Evolutionary conservation across 2,888 invertebrate genomes (phyloP), one percentile per base, ranked within the genome.

Genomic region (Uloborus plumipes): DNA sequence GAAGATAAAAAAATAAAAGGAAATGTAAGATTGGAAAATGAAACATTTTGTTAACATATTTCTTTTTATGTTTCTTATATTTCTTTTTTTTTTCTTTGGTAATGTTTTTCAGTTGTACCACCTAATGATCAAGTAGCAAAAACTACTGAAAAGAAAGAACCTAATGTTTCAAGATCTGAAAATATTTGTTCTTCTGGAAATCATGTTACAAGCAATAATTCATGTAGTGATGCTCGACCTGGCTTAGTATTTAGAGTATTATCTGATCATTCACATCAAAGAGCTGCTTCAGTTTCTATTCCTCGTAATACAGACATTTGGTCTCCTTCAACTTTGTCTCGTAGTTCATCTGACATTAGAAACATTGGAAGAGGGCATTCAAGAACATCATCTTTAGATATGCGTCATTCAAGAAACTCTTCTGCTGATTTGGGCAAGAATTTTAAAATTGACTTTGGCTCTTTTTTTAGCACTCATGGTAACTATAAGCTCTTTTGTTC

Each of bases 231-330:
- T 61, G 85, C 87, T 18, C 86, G 88, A 49, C 89, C 89, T 18
- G 89, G 89, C 3, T 88, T 89, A 15, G 89, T 89, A 71, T 87
- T 89, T n/a, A 87, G 89, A 80, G 87, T 89, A 16, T 49, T 71
- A 65, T 70, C 75, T 7, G 86, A 86, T 47, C 70, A 66, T 64
- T 61, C 69, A 20, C 76, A 71, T 26, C 79, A 78, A 62, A 74
- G 72, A 59, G 61, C 76, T 26, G 58, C 74, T 18, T 75, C 85
- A 16, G 73, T 65, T 47, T 76, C 86, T 64, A 94, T 94, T 89
- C 94, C 95, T 0, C 91, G 95, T 85, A 95, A 95, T 89, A 94
- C 95, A 0, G 95, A 95, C 88, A 91, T 95, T 83, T 91, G 95
- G 72, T 72, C 81, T 20, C 62, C 73, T 71, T 75, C 73, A 58